phyloP scores from a whole-genome alignment of 92 coral and sea anemone genomes.

The Parazoanthus swiftii region DNA sequence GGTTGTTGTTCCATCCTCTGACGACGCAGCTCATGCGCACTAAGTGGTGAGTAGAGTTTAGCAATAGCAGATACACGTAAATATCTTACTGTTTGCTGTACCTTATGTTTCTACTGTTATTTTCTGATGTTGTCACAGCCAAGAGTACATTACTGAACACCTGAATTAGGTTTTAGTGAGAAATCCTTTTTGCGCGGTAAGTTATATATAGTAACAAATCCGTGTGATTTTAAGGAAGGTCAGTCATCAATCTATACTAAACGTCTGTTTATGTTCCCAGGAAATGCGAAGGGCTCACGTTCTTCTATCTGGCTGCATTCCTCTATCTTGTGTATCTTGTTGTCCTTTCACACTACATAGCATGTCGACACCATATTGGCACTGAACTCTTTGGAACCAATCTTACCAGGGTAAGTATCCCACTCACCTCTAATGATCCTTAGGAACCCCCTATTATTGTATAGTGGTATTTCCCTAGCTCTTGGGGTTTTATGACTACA shows the following conservation, averaged over 20 bases:
- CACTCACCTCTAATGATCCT: too few species aligned
- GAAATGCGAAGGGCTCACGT: constrained; percentile 55
- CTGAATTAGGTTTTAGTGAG: too few species aligned
- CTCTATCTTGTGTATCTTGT: constrained; percentile 51
- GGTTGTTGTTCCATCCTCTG: constrained; percentile 74
- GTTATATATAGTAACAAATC: background rate
- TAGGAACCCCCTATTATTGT: background rate
- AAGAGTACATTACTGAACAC: too few species aligned
- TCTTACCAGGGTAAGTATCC: background rate
- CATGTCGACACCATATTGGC: constrained; percentile 4
- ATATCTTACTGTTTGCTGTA: too few species aligned
- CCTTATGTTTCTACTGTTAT: too few species aligned
- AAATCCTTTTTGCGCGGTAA: background rate
- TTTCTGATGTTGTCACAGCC: too few species aligned
- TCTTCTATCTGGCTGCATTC: constrained; percentile 54
- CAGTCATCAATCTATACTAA: background rate
- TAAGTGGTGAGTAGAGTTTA: constrained; percentile 60
- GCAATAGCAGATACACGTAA: background rate
- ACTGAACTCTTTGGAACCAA: background rate
- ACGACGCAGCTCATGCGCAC: constrained; percentile 67
- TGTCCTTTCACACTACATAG: constrained; percentile 50
- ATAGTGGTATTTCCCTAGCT: too few species aligned
- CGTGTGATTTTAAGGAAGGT: too few species aligned
- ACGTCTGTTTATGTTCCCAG: constrained; percentile 28
- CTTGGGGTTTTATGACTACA: too few species aligned